Evolutionary conservation across 2,797 vertebrate genomes (phyloP), one percentile per base, ranked within the genome.

Genomic region (Pseudocheirus occidentalis): DNA sequence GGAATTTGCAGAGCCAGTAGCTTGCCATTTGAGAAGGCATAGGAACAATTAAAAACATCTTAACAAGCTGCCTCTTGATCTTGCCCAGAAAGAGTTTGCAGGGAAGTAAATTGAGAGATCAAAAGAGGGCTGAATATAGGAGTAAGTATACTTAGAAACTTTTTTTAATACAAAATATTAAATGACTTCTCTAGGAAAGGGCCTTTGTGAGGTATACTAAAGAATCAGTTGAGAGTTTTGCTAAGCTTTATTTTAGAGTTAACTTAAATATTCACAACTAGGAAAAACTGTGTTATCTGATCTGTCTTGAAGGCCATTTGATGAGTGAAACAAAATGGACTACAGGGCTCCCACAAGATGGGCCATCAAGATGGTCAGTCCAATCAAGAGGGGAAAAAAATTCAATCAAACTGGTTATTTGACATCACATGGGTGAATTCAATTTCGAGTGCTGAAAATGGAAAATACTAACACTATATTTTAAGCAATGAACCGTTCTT

Each of bases 71-170:
- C 34, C n/a, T 66, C 62, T 73, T 73, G 34, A 73, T 18, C n/a
- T 40, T 73, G n/a, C 16, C 18, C 66, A 73, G 14, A 73, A 73
- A 73, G 66, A 40, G 16, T 40, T n/a, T 73, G n/a, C 5, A 73
- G 10, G 66, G 52, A 91, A 87, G 1, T 58, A 90, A 92, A 89
- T 50, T 5, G 11, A 16, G 90, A 73, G 24, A 66, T 57, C 46
- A n/a, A 24, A n/a, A 56, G 31, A 34, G 31, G 27, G 3, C 7
- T 40, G n/a, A 12, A 27, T 90, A 57, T 93, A 1, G 7, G 2
- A 66, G 57, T 13, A 93, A 7, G 11, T n/a, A 46, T 91, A 34
- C 93, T 52, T 95, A 96, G 81, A 93, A 92, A 91, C 12, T 3
- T 90, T 10, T 13, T 90, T 66, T 9, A 40, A 62, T 34, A 28